These are phyloP conservation scores for Chrysocyon brachyurus DNA, from an alignment of 2,797 vertebrate species.

Conservation along the genomic window DNA sequence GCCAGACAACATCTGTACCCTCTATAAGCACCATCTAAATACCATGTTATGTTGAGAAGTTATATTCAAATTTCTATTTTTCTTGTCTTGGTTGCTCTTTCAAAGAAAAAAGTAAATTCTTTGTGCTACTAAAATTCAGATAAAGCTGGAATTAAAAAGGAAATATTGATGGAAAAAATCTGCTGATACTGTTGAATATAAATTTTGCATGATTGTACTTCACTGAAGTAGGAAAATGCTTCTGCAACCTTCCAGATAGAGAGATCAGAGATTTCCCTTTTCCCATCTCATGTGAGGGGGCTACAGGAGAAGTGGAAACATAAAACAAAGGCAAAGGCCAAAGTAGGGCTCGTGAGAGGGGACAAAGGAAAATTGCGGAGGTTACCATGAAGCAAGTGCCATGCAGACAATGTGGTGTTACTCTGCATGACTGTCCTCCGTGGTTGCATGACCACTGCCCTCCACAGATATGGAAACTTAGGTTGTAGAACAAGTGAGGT, in stretches of 20 bases:
- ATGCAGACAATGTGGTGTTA: accelerated
- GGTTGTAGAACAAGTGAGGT: background rate
- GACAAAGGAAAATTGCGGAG: accelerated
- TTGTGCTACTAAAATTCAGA: conserved; percentile 69
- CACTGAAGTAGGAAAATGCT: conserved; percentile 58
- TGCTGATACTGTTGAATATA: conserved; percentile 76
- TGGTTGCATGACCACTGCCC: too few relatives aligned
- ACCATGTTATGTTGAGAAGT: background rate
- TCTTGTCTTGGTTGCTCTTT: conserved; percentile 69
- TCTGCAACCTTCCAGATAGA: conserved; percentile 39
- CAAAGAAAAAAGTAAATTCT: conserved; percentile 71
- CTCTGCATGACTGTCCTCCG: background rate
- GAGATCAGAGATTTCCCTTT: conserved; percentile 51
- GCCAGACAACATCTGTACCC: background rate
- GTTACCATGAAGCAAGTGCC: background rate
- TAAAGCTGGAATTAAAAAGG: conserved; percentile 78
- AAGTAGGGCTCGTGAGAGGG: background rate
- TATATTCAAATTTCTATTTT: conserved; percentile 26
- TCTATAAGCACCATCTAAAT: background rate
- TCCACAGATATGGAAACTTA: background rate
- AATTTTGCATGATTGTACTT: conserved; percentile 74
- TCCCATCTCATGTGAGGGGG: background rate
- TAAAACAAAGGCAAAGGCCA: background rate
- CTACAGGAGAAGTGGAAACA: background rate
- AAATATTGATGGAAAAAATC: conserved; percentile 80